Conservation (phyloP, 2,888 invertebrate species). For the Drosophila anceps region DNA sequence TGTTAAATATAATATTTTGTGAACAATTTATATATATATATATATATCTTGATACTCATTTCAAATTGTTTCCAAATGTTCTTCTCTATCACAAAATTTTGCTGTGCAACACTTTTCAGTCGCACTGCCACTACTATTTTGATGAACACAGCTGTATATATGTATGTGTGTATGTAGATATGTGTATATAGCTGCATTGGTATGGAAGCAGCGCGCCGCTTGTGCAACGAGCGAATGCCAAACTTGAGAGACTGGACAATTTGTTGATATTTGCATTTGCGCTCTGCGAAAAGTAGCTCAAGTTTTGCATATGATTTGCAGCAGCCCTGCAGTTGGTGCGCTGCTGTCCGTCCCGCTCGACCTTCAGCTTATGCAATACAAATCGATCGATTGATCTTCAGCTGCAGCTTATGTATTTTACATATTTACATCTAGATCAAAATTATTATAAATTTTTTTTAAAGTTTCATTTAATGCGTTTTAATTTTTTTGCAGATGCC, state of each 20-base stretch:
- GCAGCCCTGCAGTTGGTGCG: not conserved
- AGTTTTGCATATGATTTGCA: constrained; percentile 60
- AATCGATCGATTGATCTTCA: not conserved
- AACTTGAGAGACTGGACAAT: constrained; percentile 2
- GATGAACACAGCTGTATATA: too few relatives aligned
- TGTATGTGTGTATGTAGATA: not conserved
- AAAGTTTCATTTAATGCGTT: not conserved
- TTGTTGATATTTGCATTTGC: constrained; percentile 29
- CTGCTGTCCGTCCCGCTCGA: not conserved
- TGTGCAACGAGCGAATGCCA: not conserved
- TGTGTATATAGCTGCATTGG: not conserved
- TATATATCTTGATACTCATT: too few relatives aligned
- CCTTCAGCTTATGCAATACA: constrained; percentile 58
- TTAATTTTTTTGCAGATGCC: constrained; percentile 61
- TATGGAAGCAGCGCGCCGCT: not conserved
- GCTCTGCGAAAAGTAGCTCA: constrained; percentile 54
- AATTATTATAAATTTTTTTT: not conserved
- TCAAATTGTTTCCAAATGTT: too few relatives aligned
- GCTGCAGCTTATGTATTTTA: not conserved
- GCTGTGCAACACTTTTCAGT: too few relatives aligned
- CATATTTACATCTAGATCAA: not conserved
- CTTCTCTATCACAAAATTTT: too few relatives aligned
- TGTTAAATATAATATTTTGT: too few relatives aligned
- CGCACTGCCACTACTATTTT: too few relatives aligned
- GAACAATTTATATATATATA: too few relatives aligned